Percentiles rank a stretch among this genome's conserved stretches.
phyloP scores from a whole-genome alignment of 1,140 invertebrate species.

The Vanessa atalanta region DNA sequence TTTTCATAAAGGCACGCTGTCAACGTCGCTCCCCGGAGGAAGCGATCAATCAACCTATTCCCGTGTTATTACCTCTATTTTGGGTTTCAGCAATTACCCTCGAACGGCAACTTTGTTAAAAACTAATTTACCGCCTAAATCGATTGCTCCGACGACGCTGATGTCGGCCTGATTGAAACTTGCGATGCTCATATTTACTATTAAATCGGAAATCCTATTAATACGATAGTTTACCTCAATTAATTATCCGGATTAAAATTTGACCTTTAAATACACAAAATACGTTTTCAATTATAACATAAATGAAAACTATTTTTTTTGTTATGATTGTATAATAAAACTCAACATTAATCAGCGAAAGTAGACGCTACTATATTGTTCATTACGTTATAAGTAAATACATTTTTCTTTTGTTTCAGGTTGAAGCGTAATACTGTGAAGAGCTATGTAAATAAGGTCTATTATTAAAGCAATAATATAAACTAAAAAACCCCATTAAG shows the following conservation, averaged over 20 bases:
- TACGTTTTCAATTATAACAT: no score
- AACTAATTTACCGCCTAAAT: conserved; percentile 59
- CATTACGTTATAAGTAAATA: no score
- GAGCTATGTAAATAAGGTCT: conserved; percentile 61
- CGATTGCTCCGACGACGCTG: conserved; percentile 40
- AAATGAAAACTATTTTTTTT: no score
- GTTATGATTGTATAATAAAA: no score
- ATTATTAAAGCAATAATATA: conserved; percentile 73
- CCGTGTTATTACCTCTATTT: conserved; percentile 58
- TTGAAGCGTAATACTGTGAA: conserved; percentile 37
- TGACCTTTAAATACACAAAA: no score
- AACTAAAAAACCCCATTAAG: conserved; percentile 68
- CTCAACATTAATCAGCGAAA: no score
- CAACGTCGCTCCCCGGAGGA: conserved; percentile 34
- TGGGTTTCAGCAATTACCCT: conserved; percentile 49
- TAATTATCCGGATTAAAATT: no score
- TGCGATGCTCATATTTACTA: conserved; percentile 21
- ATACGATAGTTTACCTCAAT: no score
- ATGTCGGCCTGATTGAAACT: conserved; percentile 43
- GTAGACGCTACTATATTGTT: no score
- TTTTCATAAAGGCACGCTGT: background rate
- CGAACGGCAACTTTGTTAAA: conserved; percentile 53
- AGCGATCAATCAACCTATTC: conserved; percentile 53
- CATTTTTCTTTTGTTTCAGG: conserved; percentile 63
- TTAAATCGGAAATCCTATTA: conserved; percentile 18